phyloP scores from a whole-genome alignment of 2,113 vertebrate species.

The Asarcornis scutulata region DNA sequence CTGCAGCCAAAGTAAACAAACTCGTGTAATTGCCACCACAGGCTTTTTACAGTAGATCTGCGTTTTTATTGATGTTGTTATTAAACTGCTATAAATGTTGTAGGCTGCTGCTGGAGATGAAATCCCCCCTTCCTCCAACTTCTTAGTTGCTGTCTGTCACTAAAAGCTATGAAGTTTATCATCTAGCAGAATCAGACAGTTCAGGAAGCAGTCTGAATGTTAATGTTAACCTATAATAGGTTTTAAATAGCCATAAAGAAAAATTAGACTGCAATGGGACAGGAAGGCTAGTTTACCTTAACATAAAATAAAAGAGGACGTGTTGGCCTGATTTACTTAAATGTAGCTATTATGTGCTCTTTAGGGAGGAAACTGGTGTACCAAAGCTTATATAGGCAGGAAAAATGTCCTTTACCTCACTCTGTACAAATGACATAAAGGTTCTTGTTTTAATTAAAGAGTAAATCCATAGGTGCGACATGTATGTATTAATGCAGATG shows the following conservation, averaged over 20 bases:
- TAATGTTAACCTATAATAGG: slow-evolving; percentile 43
- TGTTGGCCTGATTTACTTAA: slow-evolving; percentile 62
- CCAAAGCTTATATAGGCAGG: slow-evolving; percentile 39
- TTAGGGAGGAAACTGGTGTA: slow-evolving; percentile 53
- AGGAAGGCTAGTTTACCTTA: slow-evolving; percentile 67
- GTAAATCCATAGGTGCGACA: slow-evolving; percentile 5
- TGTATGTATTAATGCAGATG: slow-evolving; percentile 6
- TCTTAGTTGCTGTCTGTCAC: slow-evolving; percentile 37
- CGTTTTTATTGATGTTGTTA: slow-evolving; percentile 33
- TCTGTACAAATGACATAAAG: slow-evolving; percentile 16
- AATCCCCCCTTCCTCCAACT: not conserved
- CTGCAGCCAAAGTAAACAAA: slow-evolving; percentile 48
- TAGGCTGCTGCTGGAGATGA: slow-evolving; percentile 5
- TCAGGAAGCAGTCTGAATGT: slow-evolving; percentile 53
- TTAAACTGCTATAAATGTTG: slow-evolving; percentile 17
- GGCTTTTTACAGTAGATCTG: slow-evolving; percentile 16
- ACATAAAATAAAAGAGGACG: slow-evolving; percentile 56
- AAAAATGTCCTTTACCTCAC: slow-evolving; percentile 47
- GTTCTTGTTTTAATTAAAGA: slow-evolving; percentile 35
- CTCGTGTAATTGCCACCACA: not conserved
- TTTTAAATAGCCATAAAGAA: slow-evolving; percentile 62
- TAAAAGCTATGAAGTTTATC: slow-evolving; percentile 54
- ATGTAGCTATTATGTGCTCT: slow-evolving; percentile 51
- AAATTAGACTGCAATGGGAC: slow-evolving; percentile 28
- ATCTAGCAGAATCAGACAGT: slow-evolving; percentile 59